Percentiles rank a stretch among this genome's conserved stretches.
Evolutionary conservation across 2,888 invertebrate genomes (phyloP).

Genomic region (Masnerella sp.): DNA sequence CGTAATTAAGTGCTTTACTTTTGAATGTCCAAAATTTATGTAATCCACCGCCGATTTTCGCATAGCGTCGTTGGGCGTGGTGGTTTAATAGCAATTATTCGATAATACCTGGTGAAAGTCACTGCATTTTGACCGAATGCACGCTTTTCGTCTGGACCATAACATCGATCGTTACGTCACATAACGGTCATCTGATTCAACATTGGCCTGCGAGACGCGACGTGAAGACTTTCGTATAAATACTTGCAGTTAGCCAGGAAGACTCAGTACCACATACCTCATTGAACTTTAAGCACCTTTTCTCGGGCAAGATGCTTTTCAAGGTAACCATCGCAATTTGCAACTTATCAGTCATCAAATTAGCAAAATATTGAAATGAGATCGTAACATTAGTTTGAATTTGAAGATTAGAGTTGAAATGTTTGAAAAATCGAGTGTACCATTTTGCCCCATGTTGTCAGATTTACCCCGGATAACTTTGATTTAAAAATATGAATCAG

Average conservation of each 20-base stretch:
- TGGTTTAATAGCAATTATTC: constrained; percentile 53
- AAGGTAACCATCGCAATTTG: constrained; percentile 54
- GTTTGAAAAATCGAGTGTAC: background rate
- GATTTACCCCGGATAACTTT: no score
- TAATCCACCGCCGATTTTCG: constrained; percentile 40
- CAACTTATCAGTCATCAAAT: constrained; percentile 9
- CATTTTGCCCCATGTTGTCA: no score
- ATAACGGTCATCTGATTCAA: constrained; percentile 54
- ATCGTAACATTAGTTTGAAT: background rate
- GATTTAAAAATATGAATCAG: no score
- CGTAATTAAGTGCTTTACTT: constrained; percentile 14
- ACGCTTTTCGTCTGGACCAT: constrained; percentile 44
- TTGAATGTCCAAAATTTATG: constrained; percentile 44
- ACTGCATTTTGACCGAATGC: constrained; percentile 36
- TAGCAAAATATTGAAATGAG: background rate
- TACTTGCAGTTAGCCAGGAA: constrained; percentile 62
- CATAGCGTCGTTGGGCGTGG: constrained; percentile 49
- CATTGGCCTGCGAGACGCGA: constrained; percentile 31
- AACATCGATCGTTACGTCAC: constrained; percentile 57
- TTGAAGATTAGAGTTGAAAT: background rate
- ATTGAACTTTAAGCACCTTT: constrained; percentile 61
- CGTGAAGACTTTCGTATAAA: constrained; percentile 64
- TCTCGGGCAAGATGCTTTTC: constrained; percentile 54
- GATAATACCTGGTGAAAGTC: constrained; percentile 54
- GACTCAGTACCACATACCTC: constrained; percentile 65